Evolutionary conservation across 2,888 invertebrate genomes (phyloP).

Genomic region (Aphelenchoides bicaudatus): DNA sequence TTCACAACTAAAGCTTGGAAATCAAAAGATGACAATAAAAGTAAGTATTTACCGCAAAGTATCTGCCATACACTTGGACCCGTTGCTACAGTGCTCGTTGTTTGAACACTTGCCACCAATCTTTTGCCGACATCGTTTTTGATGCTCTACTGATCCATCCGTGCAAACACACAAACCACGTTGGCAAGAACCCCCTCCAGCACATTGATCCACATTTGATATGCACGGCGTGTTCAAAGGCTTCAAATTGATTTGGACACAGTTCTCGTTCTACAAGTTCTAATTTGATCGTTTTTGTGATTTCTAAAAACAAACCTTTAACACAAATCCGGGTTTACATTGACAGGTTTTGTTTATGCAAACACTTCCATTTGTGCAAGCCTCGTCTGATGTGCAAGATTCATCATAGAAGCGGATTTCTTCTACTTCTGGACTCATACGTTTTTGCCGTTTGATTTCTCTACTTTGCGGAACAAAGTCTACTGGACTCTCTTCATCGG

Average conservation of each 20-base stretch:
- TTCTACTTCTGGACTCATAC: too few relatives aligned
- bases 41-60: too few relatives aligned
- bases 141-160: conserved; percentile 45
- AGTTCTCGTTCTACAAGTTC: conserved; percentile 2
- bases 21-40: too few relatives aligned
- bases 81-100: conserved; percentile 54
- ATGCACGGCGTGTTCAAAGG: conserved; percentile 8
- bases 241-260: conserved; percentile 1
- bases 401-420: conserved; percentile 44
- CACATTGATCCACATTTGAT: conserved; percentile 43
- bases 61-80: conserved; percentile 45
- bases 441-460: too few relatives aligned
- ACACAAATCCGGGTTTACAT: too few relatives aligned
- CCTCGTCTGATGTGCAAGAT: conserved; percentile 48
- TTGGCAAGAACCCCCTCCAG: conserved; percentile 50
- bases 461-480: too few relatives aligned
- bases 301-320: not conserved
- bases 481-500: too few relatives aligned
- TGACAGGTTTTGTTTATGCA: conserved; percentile 44
- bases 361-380: conserved; percentile 46
- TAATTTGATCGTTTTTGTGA: not conserved
- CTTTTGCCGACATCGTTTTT: conserved; percentile 44
- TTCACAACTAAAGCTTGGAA: conserved; percentile 31
- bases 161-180: conserved; percentile 46
- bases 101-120: conserved; percentile 48